Conservation (phyloP, 2,888 invertebrate genomes). For the Ganaspis brasiliensis region DNA sequence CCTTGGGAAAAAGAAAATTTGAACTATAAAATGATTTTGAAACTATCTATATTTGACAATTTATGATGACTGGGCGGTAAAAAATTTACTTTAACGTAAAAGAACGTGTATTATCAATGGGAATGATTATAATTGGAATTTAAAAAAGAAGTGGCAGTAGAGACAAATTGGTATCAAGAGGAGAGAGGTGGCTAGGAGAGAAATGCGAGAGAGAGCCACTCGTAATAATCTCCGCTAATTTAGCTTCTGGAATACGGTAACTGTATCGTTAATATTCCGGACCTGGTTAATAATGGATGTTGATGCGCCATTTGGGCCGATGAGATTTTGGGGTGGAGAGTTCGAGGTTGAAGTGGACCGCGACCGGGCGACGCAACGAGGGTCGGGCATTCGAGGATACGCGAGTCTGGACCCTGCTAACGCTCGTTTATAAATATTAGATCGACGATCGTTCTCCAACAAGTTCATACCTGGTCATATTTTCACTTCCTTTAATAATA, state of each 20-base stretch:
- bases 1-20: conserved; percentile 7
- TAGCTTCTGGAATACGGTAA: conserved; percentile 79
- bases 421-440: conserved; percentile 76
- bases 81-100: too few relatives aligned
- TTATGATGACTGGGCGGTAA: too few relatives aligned
- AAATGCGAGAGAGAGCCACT: conserved; percentile 68
- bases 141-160: conserved; percentile 12
- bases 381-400: conserved; percentile 66
- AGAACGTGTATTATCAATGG: too few relatives aligned
- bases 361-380: conserved; percentile 61
- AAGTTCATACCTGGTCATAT: conserved; percentile 55
- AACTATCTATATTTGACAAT: too few relatives aligned
- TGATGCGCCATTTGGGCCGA: conserved; percentile 81
- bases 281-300: conserved; percentile 79
- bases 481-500: conserved; percentile 62
- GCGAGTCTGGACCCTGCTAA: conserved; percentile 66
- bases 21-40: neutral
- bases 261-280: conserved; percentile 80
- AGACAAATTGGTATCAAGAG: conserved; percentile 51
- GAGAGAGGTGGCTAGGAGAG: conserved; percentile 63
- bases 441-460: conserved; percentile 66
- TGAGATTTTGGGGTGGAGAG: conserved; percentile 78
- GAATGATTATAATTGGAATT: neutral
- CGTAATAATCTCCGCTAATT: conserved; percentile 80
- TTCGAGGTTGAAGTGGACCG: conserved; percentile 76